These are phyloP conservation scores for Ceyx cyanopectus DNA, from an alignment of 2,113 vertebrate genomes.

Conservation along the genomic window DNA sequence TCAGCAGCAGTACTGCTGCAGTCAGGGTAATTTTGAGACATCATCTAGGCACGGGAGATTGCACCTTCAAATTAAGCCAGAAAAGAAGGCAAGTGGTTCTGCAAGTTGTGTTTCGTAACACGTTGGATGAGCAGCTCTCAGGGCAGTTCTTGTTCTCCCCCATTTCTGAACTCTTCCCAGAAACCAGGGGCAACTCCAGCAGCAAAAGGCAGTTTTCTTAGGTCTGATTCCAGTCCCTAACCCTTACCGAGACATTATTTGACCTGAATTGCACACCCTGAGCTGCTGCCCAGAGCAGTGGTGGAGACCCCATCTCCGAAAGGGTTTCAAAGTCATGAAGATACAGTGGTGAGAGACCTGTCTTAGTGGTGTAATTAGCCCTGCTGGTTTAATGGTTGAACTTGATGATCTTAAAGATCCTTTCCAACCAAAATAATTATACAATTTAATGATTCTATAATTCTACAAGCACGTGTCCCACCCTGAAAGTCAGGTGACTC, in stretches of 20 bases:
- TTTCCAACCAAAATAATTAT: neutral
- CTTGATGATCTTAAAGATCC: neutral
- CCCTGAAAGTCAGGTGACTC: neutral
- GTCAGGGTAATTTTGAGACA: neutral
- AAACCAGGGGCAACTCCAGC: neutral
- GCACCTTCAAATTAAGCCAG: neutral
- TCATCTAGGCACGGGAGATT: neutral
- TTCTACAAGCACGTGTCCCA: rapidly evolving
- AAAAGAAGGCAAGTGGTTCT: neutral
- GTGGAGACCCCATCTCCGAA: neutral
- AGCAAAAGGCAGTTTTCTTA: neutral
- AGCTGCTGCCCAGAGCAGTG: neutral
- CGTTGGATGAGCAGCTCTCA: neutral
- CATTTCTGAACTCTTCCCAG: neutral
- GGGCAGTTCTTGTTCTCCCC: neutral
- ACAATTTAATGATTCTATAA: neutral
- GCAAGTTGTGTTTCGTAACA: neutral
- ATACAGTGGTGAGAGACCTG: neutral
- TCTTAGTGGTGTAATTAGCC: too few species aligned
- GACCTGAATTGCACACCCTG: neutral
- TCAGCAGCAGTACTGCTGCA: neutral
- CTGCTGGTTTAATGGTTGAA: neutral
- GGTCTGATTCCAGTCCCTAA: too few species aligned
- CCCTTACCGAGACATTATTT: neutral
- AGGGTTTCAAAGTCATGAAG: neutral